These are phyloP conservation scores for Austrolebias charrua DNA, from an alignment of 2,797 vertebrate genomes.

Conservation along the genomic window DNA sequence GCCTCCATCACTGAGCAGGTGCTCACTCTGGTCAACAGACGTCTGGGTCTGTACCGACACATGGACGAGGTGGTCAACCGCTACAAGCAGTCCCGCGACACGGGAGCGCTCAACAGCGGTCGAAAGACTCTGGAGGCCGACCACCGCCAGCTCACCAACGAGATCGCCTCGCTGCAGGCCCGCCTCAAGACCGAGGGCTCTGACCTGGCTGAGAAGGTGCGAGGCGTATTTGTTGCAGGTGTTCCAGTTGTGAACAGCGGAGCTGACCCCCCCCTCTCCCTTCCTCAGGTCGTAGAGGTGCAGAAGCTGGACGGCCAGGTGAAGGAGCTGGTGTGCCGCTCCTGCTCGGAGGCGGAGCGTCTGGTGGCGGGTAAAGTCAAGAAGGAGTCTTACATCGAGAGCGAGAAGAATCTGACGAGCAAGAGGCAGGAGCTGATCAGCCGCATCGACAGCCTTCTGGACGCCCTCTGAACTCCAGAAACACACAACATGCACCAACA, in stretches of 20 bases:
- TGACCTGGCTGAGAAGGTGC: constrained; percentile 92
- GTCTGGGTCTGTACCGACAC: constrained; percentile 93
- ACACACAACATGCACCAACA: constrained; percentile 31
- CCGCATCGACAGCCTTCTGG: constrained; percentile 95
- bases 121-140: constrained; percentile 93
- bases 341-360: constrained; percentile 91
- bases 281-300: constrained; percentile 90
- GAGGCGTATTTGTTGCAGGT: neutral
- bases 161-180: constrained; percentile 90
- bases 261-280: neutral
- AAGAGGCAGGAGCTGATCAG: constrained; percentile 92
- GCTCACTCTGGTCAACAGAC: constrained; percentile 94
- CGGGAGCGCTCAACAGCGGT: constrained; percentile 89
- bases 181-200: constrained; percentile 95
- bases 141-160: constrained; percentile 89
- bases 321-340: constrained; percentile 93
- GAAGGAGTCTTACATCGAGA: constrained; percentile 95
- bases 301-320: constrained; percentile 94
- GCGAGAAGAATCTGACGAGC: constrained; percentile 86
- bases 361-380: constrained; percentile 96
- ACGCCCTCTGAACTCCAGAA: constrained; percentile 82
- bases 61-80: constrained; percentile 96
- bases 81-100: constrained; percentile 94
- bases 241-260: neutral
- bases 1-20: constrained; percentile 98